These are phyloP conservation scores for Crioceris asparagi DNA, from an alignment of 2,888 invertebrate genomes.

Conservation along the genomic window DNA sequence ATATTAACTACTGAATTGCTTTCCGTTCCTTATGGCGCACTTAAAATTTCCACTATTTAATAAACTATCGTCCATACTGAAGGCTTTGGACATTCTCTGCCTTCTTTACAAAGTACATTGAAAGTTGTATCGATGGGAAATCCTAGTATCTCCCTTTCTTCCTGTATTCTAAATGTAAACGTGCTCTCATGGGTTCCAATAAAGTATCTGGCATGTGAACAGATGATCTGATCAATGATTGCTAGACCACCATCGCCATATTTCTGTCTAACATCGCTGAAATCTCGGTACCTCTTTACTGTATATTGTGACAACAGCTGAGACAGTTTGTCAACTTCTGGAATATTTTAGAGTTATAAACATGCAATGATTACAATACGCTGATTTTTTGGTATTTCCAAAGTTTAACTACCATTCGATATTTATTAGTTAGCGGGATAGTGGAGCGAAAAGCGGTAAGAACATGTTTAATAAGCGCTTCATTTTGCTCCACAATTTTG, in stretches of 20 bases:
- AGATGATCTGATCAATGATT: slow-evolving; percentile 92
- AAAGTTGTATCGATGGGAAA: slow-evolving; percentile 74
- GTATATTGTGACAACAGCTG: slow-evolving; percentile 34
- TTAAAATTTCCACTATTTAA: no score
- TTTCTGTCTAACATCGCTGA: slow-evolving; percentile 38
- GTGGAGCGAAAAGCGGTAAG: no score
- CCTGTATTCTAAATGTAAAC: slow-evolving; percentile 92
- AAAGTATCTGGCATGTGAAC: slow-evolving; percentile 77
- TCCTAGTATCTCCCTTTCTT: slow-evolving; percentile 91
- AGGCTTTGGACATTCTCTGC: slow-evolving; percentile 57
- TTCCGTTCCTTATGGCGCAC: no score
- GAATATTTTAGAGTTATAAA: no score
- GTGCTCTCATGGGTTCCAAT: slow-evolving; percentile 92
- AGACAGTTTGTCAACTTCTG: slow-evolving; percentile 43
- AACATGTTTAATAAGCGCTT: no score
- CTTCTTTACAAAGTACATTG: slow-evolving; percentile 69
- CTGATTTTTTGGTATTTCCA: no score
- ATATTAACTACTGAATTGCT: no score
- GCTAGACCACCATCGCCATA: slow-evolving; percentile 79
- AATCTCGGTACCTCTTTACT: slow-evolving; percentile 39
- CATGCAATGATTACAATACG: no score
- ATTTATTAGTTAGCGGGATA: no score
- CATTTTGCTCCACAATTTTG: no score
- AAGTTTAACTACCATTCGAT: no score
- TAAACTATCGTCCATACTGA: slow-evolving; percentile 66